phyloP scores from a whole-genome alignment of 1,140 invertebrate species.

The Sipha flava region DNA sequence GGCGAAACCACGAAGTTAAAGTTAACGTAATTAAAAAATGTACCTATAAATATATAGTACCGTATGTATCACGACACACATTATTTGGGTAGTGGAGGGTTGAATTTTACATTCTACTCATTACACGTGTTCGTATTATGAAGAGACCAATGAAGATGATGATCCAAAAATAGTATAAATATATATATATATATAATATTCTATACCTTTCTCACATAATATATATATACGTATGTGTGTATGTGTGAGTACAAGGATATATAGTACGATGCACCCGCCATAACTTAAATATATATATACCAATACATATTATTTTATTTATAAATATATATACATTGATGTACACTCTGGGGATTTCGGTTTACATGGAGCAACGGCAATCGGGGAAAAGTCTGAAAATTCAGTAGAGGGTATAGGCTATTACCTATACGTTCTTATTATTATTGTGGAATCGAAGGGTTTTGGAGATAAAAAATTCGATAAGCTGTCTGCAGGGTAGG shows the following conservation, averaged over 20 bases:
- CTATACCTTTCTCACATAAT: background rate
- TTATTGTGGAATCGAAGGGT: constrained; percentile 3
- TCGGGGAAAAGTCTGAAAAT: background rate
- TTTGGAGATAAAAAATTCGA: background rate
- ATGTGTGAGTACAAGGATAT: background rate
- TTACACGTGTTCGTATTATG: constrained; percentile 1
- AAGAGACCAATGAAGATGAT: background rate
- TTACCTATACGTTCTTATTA: background rate
- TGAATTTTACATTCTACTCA: background rate
- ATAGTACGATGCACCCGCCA: no score
- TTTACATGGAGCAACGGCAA: background rate
- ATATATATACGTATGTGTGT: background rate
- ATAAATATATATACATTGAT: background rate
- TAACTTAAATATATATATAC: no score
- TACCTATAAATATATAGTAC: background rate
- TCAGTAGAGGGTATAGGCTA: background rate
- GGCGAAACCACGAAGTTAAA: background rate
- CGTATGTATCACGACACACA: background rate
- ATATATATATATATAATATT: constrained; percentile 11
- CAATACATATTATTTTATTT: no score
- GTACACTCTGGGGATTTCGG: background rate
- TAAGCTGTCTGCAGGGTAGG: background rate
- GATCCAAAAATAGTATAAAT: background rate
- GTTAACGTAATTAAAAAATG: background rate
- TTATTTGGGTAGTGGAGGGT: background rate